Conservation (phyloP, 2,888 invertebrate species). For the Drosophila anomelani region DNA sequence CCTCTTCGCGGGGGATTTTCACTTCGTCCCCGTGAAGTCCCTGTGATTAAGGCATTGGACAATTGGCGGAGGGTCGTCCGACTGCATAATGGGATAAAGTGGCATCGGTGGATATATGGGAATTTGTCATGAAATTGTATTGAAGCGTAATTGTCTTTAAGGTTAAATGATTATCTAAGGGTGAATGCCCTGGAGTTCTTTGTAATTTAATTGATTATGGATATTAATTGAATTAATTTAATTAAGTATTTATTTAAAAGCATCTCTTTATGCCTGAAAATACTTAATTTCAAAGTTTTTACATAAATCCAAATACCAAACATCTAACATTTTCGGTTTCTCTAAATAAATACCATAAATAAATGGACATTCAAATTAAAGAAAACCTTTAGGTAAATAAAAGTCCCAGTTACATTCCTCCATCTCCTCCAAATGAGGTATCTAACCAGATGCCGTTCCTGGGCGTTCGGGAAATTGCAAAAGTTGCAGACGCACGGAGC, state of each 20-base stretch:
- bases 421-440: slow-evolving; percentile 31
- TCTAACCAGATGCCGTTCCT: slow-evolving; percentile 68
- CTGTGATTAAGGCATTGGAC: slow-evolving; percentile 42
- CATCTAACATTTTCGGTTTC: too few species aligned
- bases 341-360: slow-evolving; percentile 50
- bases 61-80: slow-evolving; percentile 23
- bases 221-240: slow-evolving; percentile 5
- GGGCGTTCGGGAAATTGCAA: slow-evolving; percentile 71
- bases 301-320: too few species aligned
- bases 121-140: slow-evolving; percentile 19
- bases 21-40: not conserved
- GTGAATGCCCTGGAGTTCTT: not conserved
- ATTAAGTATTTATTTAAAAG: not conserved
- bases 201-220: slow-evolving; percentile 5
- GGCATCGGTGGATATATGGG: slow-evolving; percentile 12
- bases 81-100: slow-evolving; percentile 33
- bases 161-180: slow-evolving; percentile 6
- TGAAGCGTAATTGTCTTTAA: slow-evolving; percentile 22
- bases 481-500: slow-evolving; percentile 67
- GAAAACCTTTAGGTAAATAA: slow-evolving; percentile 37
- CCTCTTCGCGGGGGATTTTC: slow-evolving; percentile 28
- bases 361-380: slow-evolving; percentile 75
- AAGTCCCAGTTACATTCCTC: slow-evolving; percentile 17
- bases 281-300: not conserved
- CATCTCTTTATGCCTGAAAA: not conserved